These are phyloP conservation scores for Cynodonichthys magdalenae DNA, from an alignment of 2,797 vertebrate genomes.

Conservation along the genomic window DNA sequence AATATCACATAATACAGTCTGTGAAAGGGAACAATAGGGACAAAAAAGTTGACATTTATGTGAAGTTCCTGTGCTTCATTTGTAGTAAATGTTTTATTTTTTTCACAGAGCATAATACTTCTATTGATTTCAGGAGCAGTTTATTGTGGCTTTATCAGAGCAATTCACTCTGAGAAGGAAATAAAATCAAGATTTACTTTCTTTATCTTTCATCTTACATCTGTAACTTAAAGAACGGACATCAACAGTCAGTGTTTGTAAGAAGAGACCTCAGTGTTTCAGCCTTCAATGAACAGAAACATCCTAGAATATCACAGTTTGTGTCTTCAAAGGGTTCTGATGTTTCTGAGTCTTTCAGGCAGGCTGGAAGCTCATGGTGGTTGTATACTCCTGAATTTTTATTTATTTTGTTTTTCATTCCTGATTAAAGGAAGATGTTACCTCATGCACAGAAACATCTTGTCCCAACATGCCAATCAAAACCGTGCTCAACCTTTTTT, in stretches of 20 bases:
- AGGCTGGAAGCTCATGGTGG: conserved; percentile 7
- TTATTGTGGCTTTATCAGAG: conserved; percentile 5
- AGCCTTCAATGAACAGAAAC: conserved; percentile 13
- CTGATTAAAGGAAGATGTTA: conserved; percentile 25
- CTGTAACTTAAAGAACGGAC: conserved; percentile 17
- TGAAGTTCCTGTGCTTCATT: too few species aligned
- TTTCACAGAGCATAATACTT: conserved; percentile 2
- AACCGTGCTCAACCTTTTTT: too few species aligned
- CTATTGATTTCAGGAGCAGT: conserved; percentile 21
- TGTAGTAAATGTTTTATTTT: neutral
- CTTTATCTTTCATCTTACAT: conserved; percentile 13
- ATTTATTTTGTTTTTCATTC: too few species aligned
- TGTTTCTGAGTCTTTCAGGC: conserved; percentile 1
- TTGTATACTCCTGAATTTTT: conserved; percentile 13
- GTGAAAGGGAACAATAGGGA: neutral
- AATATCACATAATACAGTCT: too few species aligned
- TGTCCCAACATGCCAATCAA: too few species aligned
- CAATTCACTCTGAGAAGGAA: conserved; percentile 13
- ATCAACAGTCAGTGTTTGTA: neutral
- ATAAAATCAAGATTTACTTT: neutral
- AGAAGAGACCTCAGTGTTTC: conserved; percentile 9
- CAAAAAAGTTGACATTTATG: neutral
- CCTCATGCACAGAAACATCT: too few species aligned
- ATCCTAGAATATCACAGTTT: conserved; percentile 6
- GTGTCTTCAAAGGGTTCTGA: conserved; percentile 25